These are phyloP conservation scores for Ciconia maguari DNA, from an alignment of 2,113 vertebrate species.

Conservation along the genomic window DNA sequence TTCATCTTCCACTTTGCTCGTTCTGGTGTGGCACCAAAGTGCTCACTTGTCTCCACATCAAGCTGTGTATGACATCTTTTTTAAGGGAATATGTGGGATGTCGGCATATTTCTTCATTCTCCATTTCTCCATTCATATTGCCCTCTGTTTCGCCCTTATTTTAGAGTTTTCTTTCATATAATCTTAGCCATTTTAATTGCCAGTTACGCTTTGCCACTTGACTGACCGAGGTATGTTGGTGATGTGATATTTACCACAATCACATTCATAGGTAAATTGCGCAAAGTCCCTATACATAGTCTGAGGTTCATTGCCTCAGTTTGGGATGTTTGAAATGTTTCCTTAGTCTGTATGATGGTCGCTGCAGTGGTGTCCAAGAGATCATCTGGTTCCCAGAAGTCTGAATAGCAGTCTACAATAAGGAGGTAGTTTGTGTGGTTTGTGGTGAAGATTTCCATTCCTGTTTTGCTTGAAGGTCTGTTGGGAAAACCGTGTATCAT, in stretches of 20 bases:
- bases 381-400: not conserved
- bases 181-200: not conserved
- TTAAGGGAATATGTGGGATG: not conserved
- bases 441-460: conserved; percentile 12
- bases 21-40: not conserved
- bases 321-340: not conserved
- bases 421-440: not conserved
- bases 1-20: not conserved
- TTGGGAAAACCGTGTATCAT: not conserved
- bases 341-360: not conserved
- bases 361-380: not conserved
- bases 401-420: not conserved
- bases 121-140: too few species aligned
- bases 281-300: not conserved
- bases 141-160: not conserved
- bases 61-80: not conserved
- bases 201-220: not conserved
- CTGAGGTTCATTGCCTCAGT: not conserved
- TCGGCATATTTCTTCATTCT: not conserved
- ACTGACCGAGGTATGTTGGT: not conserved
- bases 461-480: not conserved
- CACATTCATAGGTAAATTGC: not conserved
- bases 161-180: not conserved
- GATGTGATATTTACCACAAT: not conserved
- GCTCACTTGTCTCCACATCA: not conserved